Conservation (phyloP, 2,888 invertebrate genomes). For the Lasioglossum leucozonium region DNA sequence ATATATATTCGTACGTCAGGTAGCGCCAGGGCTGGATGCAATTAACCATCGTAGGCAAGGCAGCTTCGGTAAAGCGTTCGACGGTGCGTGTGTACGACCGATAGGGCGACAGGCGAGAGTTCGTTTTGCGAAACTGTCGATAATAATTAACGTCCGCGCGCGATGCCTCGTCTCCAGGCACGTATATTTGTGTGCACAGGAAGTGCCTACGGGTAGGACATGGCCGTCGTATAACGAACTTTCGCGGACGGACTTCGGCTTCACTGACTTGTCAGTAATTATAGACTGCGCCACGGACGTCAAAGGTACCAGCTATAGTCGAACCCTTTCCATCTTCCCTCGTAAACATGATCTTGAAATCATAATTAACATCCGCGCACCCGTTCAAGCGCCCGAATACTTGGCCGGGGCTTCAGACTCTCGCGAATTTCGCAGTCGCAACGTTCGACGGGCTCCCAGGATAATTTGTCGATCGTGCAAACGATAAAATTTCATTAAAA, state of each 20-base stretch:
- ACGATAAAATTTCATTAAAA: not conserved
- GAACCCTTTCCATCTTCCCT: slow-evolving; percentile 24
- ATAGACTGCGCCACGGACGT: slow-evolving; percentile 60
- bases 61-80: slow-evolving; percentile 52
- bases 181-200: slow-evolving; percentile 55
- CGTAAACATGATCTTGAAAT: slow-evolving; percentile 7
- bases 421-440: not conserved
- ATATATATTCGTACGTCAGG: slow-evolving; percentile 37
- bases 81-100: slow-evolving; percentile 59
- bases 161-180: slow-evolving; percentile 52
- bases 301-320: slow-evolving; percentile 35
- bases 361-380: slow-evolving; percentile 1
- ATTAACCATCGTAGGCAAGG: slow-evolving; percentile 62
- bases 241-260: slow-evolving; percentile 72
- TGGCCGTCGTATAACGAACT: slow-evolving; percentile 70
- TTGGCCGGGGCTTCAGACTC: not conserved
- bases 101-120: slow-evolving; percentile 63
- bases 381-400: not conserved
- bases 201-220: slow-evolving; percentile 69
- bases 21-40: slow-evolving; percentile 60
- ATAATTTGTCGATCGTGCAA: not conserved
- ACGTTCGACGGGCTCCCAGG: not conserved
- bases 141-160: slow-evolving; percentile 71
- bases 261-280: slow-evolving; percentile 73
- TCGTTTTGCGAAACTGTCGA: slow-evolving; percentile 72